A percentile compares a stretch with the other conserved stretches of the same genome.
Conservation (phyloP, 2,113 vertebrate species). For the Dasyurus viverrinus region DNA sequence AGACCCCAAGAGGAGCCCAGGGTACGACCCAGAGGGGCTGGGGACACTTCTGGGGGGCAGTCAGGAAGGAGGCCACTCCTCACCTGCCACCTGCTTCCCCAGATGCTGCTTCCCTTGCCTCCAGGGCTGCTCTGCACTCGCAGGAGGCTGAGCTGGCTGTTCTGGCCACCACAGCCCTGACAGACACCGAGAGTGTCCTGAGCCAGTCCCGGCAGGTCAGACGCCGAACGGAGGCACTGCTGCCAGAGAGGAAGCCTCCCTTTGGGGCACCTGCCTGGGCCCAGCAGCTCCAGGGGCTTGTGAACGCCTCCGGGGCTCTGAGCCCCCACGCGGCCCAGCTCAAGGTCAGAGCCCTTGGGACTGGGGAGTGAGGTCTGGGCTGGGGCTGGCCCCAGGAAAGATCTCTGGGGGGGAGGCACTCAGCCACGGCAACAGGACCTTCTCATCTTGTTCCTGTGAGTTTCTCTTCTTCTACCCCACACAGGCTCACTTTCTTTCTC, state of each 20-base stretch:
- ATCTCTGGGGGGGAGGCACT: not conserved
- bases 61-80: not conserved
- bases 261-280: conserved; percentile 76
- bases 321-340: conserved; percentile 60
- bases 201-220: conserved; percentile 68
- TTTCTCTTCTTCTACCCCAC: not conserved
- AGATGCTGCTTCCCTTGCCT: conserved; percentile 86
- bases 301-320: conserved; percentile 79
- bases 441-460: not conserved
- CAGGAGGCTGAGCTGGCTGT: conserved; percentile 71
- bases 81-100: not conserved
- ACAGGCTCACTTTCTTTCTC: not conserved
- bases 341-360: conserved; percentile 66
- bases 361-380: not conserved
- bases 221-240: conserved; percentile 55
- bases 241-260: conserved; percentile 76
- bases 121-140: conserved; percentile 76
- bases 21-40: not conserved
- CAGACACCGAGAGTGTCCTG: conserved; percentile 78
- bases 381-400: not conserved
- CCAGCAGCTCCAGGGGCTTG: conserved; percentile 83
- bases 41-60: not conserved
- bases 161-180: conserved; percentile 78
- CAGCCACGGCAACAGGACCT: not conserved
- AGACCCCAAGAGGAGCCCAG: conserved; percentile 26